Evolutionary conservation across 1,140 invertebrate species (phyloP).

Genomic region (Tetraneura akinire): DNA sequence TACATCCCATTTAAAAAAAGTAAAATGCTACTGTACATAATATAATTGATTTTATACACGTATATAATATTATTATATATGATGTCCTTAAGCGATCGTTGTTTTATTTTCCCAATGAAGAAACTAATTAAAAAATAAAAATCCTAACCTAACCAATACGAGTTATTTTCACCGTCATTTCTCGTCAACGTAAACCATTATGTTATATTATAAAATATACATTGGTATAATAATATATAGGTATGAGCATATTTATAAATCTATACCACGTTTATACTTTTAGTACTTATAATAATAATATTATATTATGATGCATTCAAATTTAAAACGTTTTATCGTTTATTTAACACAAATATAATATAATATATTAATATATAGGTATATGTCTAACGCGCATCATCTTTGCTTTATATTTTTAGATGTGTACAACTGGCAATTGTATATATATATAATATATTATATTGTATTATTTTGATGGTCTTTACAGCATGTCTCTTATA

Average conservation of each 20-base stretch:
- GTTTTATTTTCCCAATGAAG: constrained; percentile 15
- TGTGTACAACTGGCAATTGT: constrained; percentile 17
- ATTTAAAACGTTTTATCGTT: constrained; percentile 5
- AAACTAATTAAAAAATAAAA: constrained; percentile 45
- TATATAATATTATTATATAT: constrained; percentile 30
- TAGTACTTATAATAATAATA: too few relatives aligned
- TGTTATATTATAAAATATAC: too few relatives aligned
- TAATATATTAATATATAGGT: background rate
- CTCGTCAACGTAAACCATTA: background rate
- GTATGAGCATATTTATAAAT: too few relatives aligned
- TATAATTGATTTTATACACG: too few relatives aligned
- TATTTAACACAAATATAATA: too few relatives aligned
- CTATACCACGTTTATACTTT: too few relatives aligned
- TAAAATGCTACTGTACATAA: constrained; percentile 46
- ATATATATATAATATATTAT: too few relatives aligned
- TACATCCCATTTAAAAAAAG: constrained; percentile 17
- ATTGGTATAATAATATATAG: too few relatives aligned
- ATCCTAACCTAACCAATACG: background rate
- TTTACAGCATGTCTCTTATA: background rate
- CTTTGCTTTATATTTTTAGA: background rate
- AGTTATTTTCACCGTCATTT: background rate
- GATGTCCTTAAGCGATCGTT: constrained; percentile 25
- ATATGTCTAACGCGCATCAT: background rate
- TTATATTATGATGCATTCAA: background rate
- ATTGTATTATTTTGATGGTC: background rate